Percentiles rank a stretch among this genome's conserved stretches.
Evolutionary conservation across 1,140 invertebrate genomes (phyloP).

Genomic region (Zaprionus ornatus): DNA sequence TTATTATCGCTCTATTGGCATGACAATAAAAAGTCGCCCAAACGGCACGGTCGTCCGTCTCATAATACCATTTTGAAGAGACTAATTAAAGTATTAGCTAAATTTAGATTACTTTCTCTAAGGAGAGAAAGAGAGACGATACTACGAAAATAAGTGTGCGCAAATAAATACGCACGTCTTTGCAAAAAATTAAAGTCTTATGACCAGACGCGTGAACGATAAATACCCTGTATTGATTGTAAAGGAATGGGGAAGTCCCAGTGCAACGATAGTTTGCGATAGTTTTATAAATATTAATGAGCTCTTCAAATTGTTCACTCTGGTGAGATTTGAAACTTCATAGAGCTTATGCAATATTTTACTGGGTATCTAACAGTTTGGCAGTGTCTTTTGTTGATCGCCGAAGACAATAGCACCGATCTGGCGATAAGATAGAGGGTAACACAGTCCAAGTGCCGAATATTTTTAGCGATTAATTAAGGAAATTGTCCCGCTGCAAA

Average conservation of each 20-base stretch:
- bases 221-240: neutral
- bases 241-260: neutral
- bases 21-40: neutral
- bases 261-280: neutral
- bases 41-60: constrained; percentile 12
- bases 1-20: neutral
- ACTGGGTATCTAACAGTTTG: constrained; percentile 34
- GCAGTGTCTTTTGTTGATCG: neutral
- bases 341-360: neutral
- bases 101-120: constrained; percentile 25
- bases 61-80: constrained; percentile 16
- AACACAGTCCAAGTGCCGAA: constrained; percentile 8
- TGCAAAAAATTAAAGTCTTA: neutral
- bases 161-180: constrained; percentile 41
- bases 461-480: constrained; percentile 37
- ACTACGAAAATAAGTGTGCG: neutral
- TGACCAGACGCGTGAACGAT: neutral
- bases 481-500: neutral
- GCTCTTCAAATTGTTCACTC: too few species aligned
- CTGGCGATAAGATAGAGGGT: constrained; percentile 30
- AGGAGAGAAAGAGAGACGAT: neutral
- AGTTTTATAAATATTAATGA: neutral
- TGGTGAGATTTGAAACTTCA: neutral
- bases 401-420: constrained; percentile 6
- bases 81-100: constrained; percentile 42